Base-by-base conservation (phyloP, 2,888 invertebrate species). In the Heteropelma amictum region DNA sequence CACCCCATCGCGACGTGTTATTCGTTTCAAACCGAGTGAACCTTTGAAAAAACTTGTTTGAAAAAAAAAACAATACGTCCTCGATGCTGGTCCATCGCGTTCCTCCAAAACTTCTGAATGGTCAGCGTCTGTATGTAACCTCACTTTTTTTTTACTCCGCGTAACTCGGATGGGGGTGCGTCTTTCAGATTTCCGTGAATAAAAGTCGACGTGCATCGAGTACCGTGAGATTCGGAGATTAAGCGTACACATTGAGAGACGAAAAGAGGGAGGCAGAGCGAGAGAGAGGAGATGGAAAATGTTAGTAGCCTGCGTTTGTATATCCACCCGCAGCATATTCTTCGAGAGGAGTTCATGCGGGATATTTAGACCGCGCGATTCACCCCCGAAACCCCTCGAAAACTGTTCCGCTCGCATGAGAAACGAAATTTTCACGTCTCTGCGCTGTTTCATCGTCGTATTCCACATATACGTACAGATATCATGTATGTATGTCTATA, bases 391-490 rank as follows among this genome's bases (percentile, higher is more conserved):
- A 35, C 61, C 61, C 72, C 60, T 58, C 63, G 45, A 68, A 76
- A 72, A 60, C n/a, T 7, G 40, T 49, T 33, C 40, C 30, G 30
- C 35, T 60, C 38, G 56, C 79, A 81, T 74, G 81, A 82, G 81
- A 85, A 84, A 71, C 78, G 76, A 72, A 67, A 75, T 78, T 78
- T 56, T n/a, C n/a, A n/a, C n/a, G n/a, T n/a, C n/a, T n/a, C n/a
- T n/a, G n/a, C n/a, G n/a, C n/a, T n/a, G n/a, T n/a, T n/a, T n/a
- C n/a, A n/a, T n/a, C n/a, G n/a, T n/a, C n/a, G n/a, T n/a, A n/a
- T n/a, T n/a, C n/a, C 17, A 33, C 38, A 33, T 19, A 5, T 12
- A 40, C 51, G 23, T 2, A 47, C 45, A 33, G 45, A 49, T 68
- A 19, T 1, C 14, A 40, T 35, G 30, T 54, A 38, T 51, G 28